Evolutionary conservation across 2,888 invertebrate genomes (phyloP).

Genomic region (Rhagonycha lutea): DNA sequence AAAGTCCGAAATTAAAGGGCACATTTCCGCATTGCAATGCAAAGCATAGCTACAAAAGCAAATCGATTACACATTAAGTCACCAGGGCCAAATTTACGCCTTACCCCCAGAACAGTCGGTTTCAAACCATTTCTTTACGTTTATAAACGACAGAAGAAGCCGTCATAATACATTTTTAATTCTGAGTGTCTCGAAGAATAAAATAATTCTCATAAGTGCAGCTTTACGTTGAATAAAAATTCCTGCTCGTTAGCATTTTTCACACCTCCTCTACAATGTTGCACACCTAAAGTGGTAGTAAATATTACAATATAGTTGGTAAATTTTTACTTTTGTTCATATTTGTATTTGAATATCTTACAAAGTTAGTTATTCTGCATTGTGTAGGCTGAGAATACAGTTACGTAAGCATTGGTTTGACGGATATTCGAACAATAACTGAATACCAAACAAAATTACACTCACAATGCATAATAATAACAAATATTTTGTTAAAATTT

Average conservation of each 20-base stretch:
- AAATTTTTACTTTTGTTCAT: conserved; percentile 18
- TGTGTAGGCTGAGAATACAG: conserved; percentile 31
- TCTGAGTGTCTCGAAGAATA: background rate
- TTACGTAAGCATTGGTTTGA: conserved; percentile 28
- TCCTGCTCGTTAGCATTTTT: background rate
- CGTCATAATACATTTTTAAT: too few relatives aligned
- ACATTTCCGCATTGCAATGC: too few relatives aligned
- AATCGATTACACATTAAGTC: too few relatives aligned
- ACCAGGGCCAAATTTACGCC: too few relatives aligned
- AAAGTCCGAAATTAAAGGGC: too few relatives aligned
- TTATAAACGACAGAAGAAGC: too few relatives aligned
- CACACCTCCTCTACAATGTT: background rate
- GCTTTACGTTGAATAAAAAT: background rate
- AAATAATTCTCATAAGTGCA: background rate
- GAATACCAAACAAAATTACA: conserved; percentile 29
- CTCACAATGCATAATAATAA: conserved; percentile 28
- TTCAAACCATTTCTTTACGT: too few relatives aligned
- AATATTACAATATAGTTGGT: conserved; percentile 4
- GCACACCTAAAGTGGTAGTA: background rate
- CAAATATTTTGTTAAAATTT: conserved; percentile 27
- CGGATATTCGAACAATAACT: conserved; percentile 31
- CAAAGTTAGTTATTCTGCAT: conserved; percentile 17
- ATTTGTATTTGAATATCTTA: conserved; percentile 4
- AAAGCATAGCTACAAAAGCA: too few relatives aligned
- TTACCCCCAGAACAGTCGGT: too few relatives aligned